Percentiles rank a stretch among this genome's conserved stretches.
Conservation (phyloP, 2,797 vertebrate species). For the Percopsis omiscomaycus region DNA sequence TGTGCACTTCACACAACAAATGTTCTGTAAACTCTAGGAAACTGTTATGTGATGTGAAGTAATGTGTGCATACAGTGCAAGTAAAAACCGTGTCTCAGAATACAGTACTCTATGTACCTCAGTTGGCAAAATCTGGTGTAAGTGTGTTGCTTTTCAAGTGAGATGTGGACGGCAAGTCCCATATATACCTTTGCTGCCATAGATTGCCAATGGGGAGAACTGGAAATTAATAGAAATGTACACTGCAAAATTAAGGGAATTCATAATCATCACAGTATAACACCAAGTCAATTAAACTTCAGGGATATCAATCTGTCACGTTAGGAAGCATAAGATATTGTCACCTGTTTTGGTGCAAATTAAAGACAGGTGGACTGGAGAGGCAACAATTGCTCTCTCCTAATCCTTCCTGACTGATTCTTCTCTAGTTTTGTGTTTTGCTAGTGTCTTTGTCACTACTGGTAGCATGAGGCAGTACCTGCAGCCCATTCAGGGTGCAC, state of each 20-base stretch:
- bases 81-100: constrained; percentile 10
- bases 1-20: too few relatives aligned
- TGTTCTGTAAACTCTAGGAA: background rate
- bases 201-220: constrained; percentile 32
- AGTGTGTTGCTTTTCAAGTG: constrained; percentile 33
- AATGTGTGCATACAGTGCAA: background rate
- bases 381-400: too few relatives aligned
- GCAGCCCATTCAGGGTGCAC: too few relatives aligned
- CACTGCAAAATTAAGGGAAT: constrained; percentile 56
- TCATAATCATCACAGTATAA: too few relatives aligned
- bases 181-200: constrained; percentile 20
- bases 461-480: too few relatives aligned
- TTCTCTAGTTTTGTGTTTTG: too few relatives aligned
- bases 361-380: too few relatives aligned
- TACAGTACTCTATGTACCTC: background rate
- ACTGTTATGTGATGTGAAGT: background rate
- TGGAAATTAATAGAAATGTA: constrained; percentile 15
- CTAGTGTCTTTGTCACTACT: too few relatives aligned
- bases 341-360: too few relatives aligned
- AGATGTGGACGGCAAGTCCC: constrained; percentile 6
- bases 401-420: too few relatives aligned
- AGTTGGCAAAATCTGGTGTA: constrained; percentile 17
- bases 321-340: too few relatives aligned
- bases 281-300: constrained; percentile 25
- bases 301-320: background rate